Evolutionary conservation across 92 coral and sea anemone genomes (phyloP).

Genomic region (Bergia sp.): DNA sequence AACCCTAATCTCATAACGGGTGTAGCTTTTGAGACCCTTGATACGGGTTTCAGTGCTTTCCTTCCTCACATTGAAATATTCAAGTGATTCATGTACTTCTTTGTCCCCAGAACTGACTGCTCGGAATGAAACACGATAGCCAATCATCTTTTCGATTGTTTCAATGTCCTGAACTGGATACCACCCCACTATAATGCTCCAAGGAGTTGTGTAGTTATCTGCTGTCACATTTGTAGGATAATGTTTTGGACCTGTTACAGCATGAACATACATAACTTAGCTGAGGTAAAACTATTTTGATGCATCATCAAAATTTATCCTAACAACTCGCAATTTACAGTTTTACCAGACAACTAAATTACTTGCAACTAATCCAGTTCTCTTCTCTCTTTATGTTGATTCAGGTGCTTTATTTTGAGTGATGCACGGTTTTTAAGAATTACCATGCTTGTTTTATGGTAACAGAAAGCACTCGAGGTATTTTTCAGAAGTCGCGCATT

Average conservation of each 20-base stretch:
- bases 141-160: slow-evolving; percentile 54
- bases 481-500: too few relatives aligned
- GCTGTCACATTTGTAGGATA: slow-evolving; percentile 68
- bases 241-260: slow-evolving; percentile 53
- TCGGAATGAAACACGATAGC: slow-evolving; percentile 68
- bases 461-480: too few relatives aligned
- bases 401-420: too few relatives aligned
- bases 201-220: slow-evolving; percentile 65
- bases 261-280: not conserved
- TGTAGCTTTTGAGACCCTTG: slow-evolving; percentile 47
- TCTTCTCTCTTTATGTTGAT: too few relatives aligned
- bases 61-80: slow-evolving; percentile 64
- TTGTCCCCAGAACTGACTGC: slow-evolving; percentile 70
- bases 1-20: slow-evolving; percentile 62
- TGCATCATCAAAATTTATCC: too few relatives aligned
- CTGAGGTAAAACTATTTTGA: too few relatives aligned
- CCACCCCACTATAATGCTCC: slow-evolving; percentile 66
- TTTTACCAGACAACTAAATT: too few relatives aligned
- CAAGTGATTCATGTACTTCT: slow-evolving; percentile 32
- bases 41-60: slow-evolving; percentile 28
- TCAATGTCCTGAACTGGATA: slow-evolving; percentile 55
- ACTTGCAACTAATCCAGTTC: too few relatives aligned
- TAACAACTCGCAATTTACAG: too few relatives aligned
- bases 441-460: too few relatives aligned
- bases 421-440: too few relatives aligned